Percentiles rank a stretch among this genome's conserved stretches.
These are phyloP conservation scores for Neodiprion lecontei DNA, from an alignment of 1,140 invertebrate species.

Conservation along the genomic window DNA sequence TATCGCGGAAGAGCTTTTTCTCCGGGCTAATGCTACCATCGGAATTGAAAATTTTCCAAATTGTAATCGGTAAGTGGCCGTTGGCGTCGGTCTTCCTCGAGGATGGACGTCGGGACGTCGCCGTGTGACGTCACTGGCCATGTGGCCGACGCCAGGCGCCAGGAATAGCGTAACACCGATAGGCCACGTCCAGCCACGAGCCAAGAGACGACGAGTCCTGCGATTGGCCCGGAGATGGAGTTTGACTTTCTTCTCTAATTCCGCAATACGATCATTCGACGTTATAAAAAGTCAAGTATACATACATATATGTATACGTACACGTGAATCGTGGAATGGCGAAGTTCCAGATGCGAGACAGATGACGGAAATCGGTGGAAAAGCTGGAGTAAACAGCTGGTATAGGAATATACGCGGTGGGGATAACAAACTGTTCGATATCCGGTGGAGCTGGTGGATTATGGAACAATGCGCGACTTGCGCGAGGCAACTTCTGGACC, in stretches of 20 bases:
- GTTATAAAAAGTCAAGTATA: no score
- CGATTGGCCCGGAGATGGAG: background rate
- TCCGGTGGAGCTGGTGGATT: background rate
- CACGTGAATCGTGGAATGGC: background rate
- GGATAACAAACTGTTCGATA: background rate
- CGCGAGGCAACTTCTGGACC: no score
- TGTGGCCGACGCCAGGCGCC: slow-evolving; percentile 36
- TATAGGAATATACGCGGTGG: background rate
- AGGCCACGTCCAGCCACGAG: background rate
- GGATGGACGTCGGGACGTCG: background rate
- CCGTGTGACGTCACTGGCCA: slow-evolving; percentile 28
- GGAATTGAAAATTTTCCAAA: no score
- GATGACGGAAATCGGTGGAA: background rate
- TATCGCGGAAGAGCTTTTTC: no score
- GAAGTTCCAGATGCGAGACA: background rate
- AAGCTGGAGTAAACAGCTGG: background rate
- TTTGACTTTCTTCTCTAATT: no score
- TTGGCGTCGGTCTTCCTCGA: background rate
- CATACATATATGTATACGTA: no score
- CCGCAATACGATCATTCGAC: no score
- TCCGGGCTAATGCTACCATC: no score
- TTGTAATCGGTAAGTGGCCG: no score
- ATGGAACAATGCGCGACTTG: no score
- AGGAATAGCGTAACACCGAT: slow-evolving; percentile 31
- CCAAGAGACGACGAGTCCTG: background rate